A percentile compares a stretch with the other conserved stretches of the same genome.
Evolutionary conservation across 2,113 vertebrate genomes (phyloP).

Genomic region (Stercorarius parasiticus): DNA sequence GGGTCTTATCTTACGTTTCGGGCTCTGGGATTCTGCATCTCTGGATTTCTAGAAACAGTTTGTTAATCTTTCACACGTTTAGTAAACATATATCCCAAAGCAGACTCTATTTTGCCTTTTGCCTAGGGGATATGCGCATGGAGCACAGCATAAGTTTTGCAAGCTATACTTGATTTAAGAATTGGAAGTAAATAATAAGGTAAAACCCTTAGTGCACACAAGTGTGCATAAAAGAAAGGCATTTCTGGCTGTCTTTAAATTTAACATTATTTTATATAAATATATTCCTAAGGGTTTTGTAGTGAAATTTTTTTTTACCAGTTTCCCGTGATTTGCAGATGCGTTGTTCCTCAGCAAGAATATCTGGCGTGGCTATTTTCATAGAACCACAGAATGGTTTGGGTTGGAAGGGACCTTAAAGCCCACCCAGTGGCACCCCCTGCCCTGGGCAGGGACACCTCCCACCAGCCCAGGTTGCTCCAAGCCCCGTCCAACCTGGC

Average conservation of each 20-base stretch:
- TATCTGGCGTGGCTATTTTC: neutral
- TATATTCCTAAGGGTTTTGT: neutral
- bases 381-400: neutral
- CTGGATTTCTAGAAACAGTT: neutral
- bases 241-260: neutral
- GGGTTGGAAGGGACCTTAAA: neutral
- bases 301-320: neutral
- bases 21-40: neutral
- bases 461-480: neutral
- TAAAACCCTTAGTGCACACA: neutral
- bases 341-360: neutral
- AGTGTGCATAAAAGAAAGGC: neutral
- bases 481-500: neutral
- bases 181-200: neutral
- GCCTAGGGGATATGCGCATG: neutral
- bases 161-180: neutral
- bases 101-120: neutral
- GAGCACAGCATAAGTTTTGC: neutral
- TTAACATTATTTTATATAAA: neutral
- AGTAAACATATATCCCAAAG: neutral
- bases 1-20: neutral
- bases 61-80: neutral
- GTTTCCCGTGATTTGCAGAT: neutral
- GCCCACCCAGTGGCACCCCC: neutral
- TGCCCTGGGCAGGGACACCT: neutral